Percentiles rank a stretch among this genome's conserved stretches.
Conservation (phyloP, 2,113 vertebrate genomes). For the Alexandromys fortis region DNA sequence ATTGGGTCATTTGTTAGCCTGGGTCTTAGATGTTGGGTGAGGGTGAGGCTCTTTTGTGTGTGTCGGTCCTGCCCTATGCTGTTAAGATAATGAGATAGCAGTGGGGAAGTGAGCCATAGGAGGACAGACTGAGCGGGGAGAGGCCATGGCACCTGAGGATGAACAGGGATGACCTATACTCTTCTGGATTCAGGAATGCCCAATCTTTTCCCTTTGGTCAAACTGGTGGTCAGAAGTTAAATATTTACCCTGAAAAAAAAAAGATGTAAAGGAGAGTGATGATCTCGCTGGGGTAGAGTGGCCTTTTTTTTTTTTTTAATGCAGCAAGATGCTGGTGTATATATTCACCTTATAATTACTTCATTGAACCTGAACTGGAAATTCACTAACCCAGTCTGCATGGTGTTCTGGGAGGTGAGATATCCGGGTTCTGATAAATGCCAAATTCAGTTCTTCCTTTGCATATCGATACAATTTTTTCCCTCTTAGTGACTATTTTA, state of each 20-base stretch:
- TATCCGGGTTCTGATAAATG: not conserved
- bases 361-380: not conserved
- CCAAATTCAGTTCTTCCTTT: constrained; percentile 2
- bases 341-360: not conserved
- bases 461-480: not conserved
- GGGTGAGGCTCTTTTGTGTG: not conserved
- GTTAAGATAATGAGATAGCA: not conserved
- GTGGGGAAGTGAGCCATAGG: not conserved
- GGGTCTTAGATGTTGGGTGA: not conserved
- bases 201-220: constrained; percentile 11
- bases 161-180: not conserved
- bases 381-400: not conserved
- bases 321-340: not conserved
- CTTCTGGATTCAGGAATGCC: not conserved
- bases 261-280: not conserved
- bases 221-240: constrained; percentile 17
- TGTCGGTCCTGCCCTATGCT: not conserved
- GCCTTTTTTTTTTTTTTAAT: not conserved
- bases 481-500: not conserved
- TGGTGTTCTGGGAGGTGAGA: not conserved
- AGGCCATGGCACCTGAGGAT: not conserved
- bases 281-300: not conserved
- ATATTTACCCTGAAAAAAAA: not conserved
- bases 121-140: not conserved
- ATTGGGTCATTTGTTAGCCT: constrained; percentile 31